Evolutionary conservation across 2,888 invertebrate genomes (phyloP), one percentile per base, ranked within the genome.

Genomic region (Noctua fimbriata): DNA sequence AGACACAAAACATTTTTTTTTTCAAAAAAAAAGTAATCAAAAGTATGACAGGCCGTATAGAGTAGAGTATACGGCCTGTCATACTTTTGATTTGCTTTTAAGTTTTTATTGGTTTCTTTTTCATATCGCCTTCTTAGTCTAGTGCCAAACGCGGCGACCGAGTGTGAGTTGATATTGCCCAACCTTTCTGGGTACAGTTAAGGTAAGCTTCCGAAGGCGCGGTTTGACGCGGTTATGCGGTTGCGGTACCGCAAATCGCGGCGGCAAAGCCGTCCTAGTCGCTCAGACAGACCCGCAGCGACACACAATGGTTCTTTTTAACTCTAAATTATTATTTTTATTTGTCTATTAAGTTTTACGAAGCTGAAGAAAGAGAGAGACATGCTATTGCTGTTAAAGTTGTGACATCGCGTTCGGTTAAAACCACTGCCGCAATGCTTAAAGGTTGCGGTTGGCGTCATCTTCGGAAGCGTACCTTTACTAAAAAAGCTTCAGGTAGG

Each of bases 121-220:
- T 79, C 72, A 67, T 75, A 36, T 71, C 28, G 60, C 55, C 74
- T 84, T 44, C 44, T 84, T 74, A 76, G 87, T 79, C 36, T 83
- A 84, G 70, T 70, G 79, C 84, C 87, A 83, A 76, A 67, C 63
- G 49, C 79, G 75, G 52, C 75, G 76, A 76, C 76, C 65, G 32
- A 71, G 73, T 18, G 32, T 55, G 63, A 32, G 69, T 79, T 76
- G 73, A 49, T 77, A 67, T 16, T 41, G 1, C 9, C 24, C 14
- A 70, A 14, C 16, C 4, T 7, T 79, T 21, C 6, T 10, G 16
- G 18, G 60, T 52, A 10, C 0, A 28, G 10, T 18, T n/a, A 66
- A 66, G 41, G 7, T 66, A n/a, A 41, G 14, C 41, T 44, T 14
- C n/a, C 41, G n/a, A 66, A 44, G 41, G 66, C 7, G 3, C 7